phyloP scores from a whole-genome alignment of 1,140 invertebrate genomes.

The Diachasma alloeum region DNA sequence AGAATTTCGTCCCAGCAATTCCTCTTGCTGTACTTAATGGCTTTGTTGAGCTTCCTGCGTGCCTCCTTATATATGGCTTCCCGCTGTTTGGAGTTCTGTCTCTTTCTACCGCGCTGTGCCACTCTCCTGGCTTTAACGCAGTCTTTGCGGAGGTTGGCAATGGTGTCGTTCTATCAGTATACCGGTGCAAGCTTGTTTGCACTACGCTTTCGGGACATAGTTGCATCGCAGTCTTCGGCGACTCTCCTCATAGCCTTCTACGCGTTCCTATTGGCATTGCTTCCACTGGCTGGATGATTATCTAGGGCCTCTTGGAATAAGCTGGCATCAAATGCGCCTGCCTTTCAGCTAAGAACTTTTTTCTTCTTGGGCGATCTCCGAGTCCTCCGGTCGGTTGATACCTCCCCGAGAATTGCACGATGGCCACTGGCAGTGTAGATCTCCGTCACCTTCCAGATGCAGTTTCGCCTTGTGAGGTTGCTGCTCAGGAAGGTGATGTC shows the following conservation, averaged over 20 bases:
- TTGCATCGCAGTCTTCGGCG: background rate
- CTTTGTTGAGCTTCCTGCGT: background rate
- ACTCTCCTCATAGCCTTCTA: too few relatives aligned
- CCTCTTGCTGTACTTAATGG: background rate
- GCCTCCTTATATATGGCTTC: background rate
- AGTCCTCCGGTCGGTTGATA: background rate
- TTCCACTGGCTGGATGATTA: background rate
- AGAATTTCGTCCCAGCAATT: too few relatives aligned
- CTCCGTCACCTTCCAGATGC: too few relatives aligned
- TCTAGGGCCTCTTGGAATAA: background rate
- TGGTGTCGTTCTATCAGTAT: slow-evolving; percentile 35
- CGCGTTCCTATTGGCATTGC: background rate
- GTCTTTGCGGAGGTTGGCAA: slow-evolving; percentile 15
- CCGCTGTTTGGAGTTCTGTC: background rate
- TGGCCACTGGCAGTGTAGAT: too few relatives aligned
- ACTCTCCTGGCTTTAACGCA: slow-evolving; percentile 19
- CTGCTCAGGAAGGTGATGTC: slow-evolving; percentile 4
- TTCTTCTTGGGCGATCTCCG: slow-evolving; percentile 2
- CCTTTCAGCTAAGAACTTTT: background rate
- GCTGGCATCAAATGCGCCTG: too few relatives aligned
- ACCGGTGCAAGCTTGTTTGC: background rate
- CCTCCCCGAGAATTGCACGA: background rate
- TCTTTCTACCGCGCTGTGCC: background rate
- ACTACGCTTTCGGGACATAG: background rate
- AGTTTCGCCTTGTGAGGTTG: background rate